These are phyloP conservation scores for Bombus haemorrhoidalis DNA, from an alignment of 1,140 invertebrate genomes.

Conservation along the genomic window DNA sequence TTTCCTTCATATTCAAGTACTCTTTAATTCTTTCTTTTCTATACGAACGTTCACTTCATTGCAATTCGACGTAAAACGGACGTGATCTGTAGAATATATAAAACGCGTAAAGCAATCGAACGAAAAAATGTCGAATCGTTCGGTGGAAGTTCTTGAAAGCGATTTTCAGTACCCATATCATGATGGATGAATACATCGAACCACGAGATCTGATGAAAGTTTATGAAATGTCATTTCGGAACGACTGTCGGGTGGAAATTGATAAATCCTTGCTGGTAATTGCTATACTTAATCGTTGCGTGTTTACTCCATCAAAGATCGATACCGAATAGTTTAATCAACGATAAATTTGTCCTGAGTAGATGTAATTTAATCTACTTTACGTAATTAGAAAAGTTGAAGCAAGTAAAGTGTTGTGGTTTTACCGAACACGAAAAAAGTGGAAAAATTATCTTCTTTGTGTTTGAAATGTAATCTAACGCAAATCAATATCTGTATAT, in stretches of 20 bases:
- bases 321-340: slow-evolving; percentile 4
- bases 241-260: background rate
- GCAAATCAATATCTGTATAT: no score
- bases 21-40: background rate
- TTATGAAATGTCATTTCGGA: background rate
- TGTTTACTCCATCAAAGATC: background rate
- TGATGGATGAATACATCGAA: no score
- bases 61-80: background rate
- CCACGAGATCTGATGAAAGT: background rate
- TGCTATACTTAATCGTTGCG: slow-evolving; percentile 16
- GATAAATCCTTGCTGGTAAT: slow-evolving; percentile 31
- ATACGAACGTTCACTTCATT: background rate
- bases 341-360: background rate
- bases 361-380: background rate
- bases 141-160: background rate
- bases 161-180: background rate
- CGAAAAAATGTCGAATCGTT: background rate
- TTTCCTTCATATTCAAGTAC: background rate
- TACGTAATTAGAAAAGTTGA: background rate
- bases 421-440: background rate
- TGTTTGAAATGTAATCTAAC: background rate
- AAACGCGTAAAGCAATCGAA: background rate
- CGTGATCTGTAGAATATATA: background rate
- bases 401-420: background rate
- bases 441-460: background rate